phyloP scores from a whole-genome alignment of 2,113 vertebrate genomes.

The Mormoops blainvillei region DNA sequence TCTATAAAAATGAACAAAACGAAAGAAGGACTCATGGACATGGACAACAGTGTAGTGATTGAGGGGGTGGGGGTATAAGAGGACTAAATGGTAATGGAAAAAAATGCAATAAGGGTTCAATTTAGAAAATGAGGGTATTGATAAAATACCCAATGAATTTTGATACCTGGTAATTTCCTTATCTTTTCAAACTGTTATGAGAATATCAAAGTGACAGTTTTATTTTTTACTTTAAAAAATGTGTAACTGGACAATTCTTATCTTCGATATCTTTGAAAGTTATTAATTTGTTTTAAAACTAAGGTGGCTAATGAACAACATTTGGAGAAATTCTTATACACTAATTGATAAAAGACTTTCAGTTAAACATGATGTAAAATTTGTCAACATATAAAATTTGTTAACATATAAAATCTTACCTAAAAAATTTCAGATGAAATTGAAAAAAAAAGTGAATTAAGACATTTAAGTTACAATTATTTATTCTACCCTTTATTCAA shows the following conservation, averaged over 20 bases:
- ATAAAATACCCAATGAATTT: background rate
- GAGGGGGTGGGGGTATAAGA: too few relatives aligned
- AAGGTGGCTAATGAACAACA: background rate
- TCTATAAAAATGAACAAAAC: background rate
- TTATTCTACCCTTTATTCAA: background rate
- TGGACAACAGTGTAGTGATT: too few relatives aligned
- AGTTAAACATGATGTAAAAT: background rate
- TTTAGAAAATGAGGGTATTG: background rate
- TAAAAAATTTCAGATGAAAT: background rate
- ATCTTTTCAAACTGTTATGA: background rate
- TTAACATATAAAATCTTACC: background rate
- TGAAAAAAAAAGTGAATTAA: background rate
- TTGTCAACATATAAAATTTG: background rate
- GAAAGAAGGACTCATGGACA: too few relatives aligned
- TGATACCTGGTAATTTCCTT: background rate
- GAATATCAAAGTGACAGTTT: background rate
- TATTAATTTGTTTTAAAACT: background rate
- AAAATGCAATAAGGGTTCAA: too few relatives aligned
- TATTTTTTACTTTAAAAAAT: background rate
- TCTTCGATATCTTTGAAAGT: background rate
- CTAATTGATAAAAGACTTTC: background rate
- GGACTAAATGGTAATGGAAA: too few relatives aligned
- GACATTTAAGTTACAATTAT: background rate
- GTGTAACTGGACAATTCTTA: background rate
- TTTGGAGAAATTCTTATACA: background rate